Evolutionary conservation across 2,797 vertebrate species (phyloP).

Genomic region (Ciconia nigra): DNA sequence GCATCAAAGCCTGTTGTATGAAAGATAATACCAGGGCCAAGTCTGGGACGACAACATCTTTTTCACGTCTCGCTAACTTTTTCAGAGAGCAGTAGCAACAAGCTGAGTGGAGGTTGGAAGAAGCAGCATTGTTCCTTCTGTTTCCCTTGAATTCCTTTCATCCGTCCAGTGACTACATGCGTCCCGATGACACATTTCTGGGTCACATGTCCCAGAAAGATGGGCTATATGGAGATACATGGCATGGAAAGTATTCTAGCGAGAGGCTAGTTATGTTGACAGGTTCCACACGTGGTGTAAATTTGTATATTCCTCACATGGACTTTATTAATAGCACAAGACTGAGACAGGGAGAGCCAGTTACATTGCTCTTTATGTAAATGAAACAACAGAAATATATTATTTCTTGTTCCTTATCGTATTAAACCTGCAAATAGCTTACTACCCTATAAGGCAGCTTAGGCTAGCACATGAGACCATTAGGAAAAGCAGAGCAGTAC

Average conservation of each 20-base stretch:
- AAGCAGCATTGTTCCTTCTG: background rate
- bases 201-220: slow-evolving; percentile 29
- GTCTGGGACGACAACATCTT: background rate
- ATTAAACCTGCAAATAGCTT: background rate
- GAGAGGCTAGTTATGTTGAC: background rate
- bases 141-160: slow-evolving; percentile 5
- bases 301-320: slow-evolving; percentile 17
- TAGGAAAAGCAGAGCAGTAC: background rate
- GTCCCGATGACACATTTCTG: slow-evolving; percentile 22
- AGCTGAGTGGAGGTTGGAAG: background rate
- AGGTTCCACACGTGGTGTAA: background rate
- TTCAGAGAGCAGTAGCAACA: background rate
- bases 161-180: background rate
- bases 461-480: background rate
- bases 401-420: background rate
- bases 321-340: slow-evolving; percentile 53
- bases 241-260: slow-evolving; percentile 55
- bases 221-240: slow-evolving; percentile 9
- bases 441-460: background rate
- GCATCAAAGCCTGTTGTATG: background rate
- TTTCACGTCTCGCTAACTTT: background rate
- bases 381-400: background rate
- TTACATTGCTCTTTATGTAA: background rate
- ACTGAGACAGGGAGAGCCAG: background rate
- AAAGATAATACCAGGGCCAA: background rate